phyloP scores from a whole-genome alignment of 2,797 vertebrate species.

The Smutsia temminckii region DNA sequence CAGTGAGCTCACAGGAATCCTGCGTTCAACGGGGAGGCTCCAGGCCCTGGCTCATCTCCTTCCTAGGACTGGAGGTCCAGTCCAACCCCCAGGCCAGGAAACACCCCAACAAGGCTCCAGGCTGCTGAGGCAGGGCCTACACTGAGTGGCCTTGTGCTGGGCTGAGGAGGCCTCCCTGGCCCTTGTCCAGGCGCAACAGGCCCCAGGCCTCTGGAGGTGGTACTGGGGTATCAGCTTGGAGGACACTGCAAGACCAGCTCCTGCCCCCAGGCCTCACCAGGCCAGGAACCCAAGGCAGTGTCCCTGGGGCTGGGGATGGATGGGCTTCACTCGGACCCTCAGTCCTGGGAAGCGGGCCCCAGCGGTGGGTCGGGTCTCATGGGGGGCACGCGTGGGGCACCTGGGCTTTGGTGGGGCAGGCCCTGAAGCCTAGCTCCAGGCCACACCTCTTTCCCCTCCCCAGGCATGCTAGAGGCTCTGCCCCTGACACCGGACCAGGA shows the following conservation, averaged over 20 bases:
- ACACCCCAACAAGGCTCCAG: background rate
- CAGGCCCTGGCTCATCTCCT: background rate
- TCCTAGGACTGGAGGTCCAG: background rate
- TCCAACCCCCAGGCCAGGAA: no score
- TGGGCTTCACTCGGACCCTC: no score
- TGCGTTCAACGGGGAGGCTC: accelerated
- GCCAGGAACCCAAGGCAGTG: background rate
- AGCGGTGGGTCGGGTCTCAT: background rate
- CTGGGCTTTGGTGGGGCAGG: background rate
- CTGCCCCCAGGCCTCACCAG: background rate
- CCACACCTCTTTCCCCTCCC: background rate
- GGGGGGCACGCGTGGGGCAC: no score
- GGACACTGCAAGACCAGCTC: background rate
- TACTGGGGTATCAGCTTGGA: accelerated
- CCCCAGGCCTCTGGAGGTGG: background rate
- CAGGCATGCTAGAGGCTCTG: accelerated
- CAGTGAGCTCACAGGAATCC: accelerated
- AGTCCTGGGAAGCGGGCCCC: background rate
- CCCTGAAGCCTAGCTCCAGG: background rate
- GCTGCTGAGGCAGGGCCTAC: no score
- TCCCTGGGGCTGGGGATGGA: background rate
- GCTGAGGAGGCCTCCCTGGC: no score
- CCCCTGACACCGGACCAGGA: background rate
- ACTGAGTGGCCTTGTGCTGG: accelerated
- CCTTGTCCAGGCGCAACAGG: background rate